phyloP scores from a whole-genome alignment of 2,113 vertebrate genomes.

The Gyps fulvus region DNA sequence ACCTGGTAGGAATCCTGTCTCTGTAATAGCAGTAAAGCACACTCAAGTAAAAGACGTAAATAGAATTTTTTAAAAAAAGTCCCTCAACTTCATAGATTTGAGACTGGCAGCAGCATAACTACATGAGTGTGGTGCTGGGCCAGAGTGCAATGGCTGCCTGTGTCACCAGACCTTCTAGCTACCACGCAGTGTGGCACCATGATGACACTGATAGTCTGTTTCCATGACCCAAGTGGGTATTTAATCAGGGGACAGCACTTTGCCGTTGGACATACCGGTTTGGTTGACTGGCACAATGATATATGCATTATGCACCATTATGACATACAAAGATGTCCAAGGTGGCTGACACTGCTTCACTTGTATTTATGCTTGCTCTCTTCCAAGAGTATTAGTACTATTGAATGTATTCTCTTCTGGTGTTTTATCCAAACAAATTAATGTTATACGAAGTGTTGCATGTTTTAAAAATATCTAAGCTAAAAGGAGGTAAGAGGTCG shows the following conservation, averaged over 20 bases:
- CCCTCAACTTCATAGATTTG: background rate
- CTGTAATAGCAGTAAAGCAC: background rate
- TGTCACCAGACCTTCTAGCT: background rate
- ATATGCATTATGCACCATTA: background rate
- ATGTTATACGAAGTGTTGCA: background rate
- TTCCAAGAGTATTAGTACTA: background rate
- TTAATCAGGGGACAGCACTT: background rate
- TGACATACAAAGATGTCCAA: background rate
- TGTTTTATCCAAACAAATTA: background rate
- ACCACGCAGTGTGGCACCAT: background rate
- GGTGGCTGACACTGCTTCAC: accelerated
- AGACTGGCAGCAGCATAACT: background rate
- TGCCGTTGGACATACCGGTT: background rate
- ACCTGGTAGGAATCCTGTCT: background rate
- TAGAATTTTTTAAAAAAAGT: background rate
- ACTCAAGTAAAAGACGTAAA: background rate
- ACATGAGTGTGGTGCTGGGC: background rate
- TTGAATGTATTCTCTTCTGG: background rate
- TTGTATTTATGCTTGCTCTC: background rate
- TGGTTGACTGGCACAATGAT: background rate
- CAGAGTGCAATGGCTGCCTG: background rate
- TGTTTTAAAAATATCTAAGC: background rate
- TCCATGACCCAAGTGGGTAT: background rate
- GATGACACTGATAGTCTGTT: background rate
- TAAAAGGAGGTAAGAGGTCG: background rate